A percentile compares a stretch with the other conserved stretches of the same genome.
Conservation (phyloP, 2,888 invertebrate genomes). For the Stenchaetothrips biformis region DNA sequence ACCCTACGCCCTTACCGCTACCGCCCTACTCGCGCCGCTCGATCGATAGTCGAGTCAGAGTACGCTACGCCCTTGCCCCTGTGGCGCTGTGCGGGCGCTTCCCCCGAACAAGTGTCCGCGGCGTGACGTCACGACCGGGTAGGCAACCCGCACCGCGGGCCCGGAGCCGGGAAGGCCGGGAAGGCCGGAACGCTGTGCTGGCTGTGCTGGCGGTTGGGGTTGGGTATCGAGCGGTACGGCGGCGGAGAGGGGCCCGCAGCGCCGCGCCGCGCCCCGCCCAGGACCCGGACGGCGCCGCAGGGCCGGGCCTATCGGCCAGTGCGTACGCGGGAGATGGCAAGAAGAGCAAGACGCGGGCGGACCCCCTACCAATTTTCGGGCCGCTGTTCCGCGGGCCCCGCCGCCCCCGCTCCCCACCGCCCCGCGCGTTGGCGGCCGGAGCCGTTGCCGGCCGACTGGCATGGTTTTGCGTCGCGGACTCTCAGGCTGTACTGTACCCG, state of each 20-base stretch:
- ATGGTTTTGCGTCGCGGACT: background rate
- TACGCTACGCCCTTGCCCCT: constrained; percentile 9
- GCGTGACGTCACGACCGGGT: constrained; percentile 10
- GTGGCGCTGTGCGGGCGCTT: background rate
- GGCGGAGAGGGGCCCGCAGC: background rate
- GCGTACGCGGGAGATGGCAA: too few relatives aligned
- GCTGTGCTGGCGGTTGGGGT: background rate
- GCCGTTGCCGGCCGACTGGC: constrained; percentile 6
- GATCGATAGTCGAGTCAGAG: constrained; percentile 1
- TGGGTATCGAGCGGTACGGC: background rate
- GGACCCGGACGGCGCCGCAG: too few relatives aligned
- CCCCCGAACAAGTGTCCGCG: constrained; percentile 20
- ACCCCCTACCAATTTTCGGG: constrained; percentile 17
- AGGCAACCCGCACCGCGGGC: constrained; percentile 10
- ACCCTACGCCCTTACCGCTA: background rate
- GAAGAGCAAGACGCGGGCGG: background rate
- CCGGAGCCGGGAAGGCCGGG: too few relatives aligned
- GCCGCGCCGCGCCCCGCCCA: too few relatives aligned
- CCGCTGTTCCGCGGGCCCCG: background rate
- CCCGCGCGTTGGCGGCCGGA: background rate
- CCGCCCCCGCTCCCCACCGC: too few relatives aligned
- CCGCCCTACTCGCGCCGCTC: background rate
- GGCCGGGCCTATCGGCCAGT: too few relatives aligned
- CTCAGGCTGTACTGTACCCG: background rate
- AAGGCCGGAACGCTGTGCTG: too few relatives aligned